Evolutionary conservation across 2,113 vertebrate genomes (phyloP), one percentile per base, ranked within the genome.

Genomic region (Cephalopterus ornatus): DNA sequence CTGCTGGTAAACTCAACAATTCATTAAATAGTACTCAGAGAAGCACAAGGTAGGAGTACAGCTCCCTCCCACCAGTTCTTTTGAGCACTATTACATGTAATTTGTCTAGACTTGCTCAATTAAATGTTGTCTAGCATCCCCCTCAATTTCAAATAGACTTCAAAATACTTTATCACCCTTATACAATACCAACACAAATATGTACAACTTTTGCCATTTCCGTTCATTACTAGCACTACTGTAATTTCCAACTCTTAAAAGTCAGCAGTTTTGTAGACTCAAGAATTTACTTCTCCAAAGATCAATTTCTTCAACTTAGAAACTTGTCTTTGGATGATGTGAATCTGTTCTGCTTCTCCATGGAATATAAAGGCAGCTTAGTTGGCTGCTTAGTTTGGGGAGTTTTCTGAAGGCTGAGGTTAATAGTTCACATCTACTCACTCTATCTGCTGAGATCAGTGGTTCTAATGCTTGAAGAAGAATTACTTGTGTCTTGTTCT

Each of bases 71-170:
- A 81, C 33, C 35, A 59, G 35, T 90, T 85, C 52, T 82, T 82
- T 91, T 78, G 67, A 94, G 65, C 47, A 65, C 39, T 92, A 39
- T 92, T 85, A 52, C 17, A 11, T 61, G 58, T 65, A 68, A 90
- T 94, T 95, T 56, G 71, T 82, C 62, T 79, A 79, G 74, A 85
- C 77, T 82, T 93, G 35, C 28, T 95, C 44, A 88, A 89, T 90
- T 85, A 88, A 49, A 65, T 88, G 53, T 79, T 96, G 70, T 68
- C 44, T 88, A 90, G 92, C 70, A 88, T 72, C 58, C 53, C 22
- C 12, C 53, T 88, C 66, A 46, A n/a, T 75, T 75, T 88, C 50
- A 86, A 84, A 94, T 17, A 89, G 15, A 18, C 35, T 88, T 82
- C 70, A 90, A 85, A 92, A 73, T 49, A 79, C 39, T 66, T 82